Conservation (phyloP, 2,113 vertebrate species). For the Baryphthengus martii region DNA sequence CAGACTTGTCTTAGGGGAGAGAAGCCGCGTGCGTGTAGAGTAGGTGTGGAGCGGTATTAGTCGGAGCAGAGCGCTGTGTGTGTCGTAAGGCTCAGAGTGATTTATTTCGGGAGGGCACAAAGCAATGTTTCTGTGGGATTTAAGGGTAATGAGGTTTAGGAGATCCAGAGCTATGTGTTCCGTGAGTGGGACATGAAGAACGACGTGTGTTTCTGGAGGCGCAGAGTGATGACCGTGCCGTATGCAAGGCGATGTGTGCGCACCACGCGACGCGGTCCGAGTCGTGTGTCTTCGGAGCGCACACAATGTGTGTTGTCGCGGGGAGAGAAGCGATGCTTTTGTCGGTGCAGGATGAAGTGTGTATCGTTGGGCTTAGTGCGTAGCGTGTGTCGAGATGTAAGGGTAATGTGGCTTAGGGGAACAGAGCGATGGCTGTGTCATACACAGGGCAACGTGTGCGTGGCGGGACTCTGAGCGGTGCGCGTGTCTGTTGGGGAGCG, state of each 20-base stretch:
- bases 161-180: neutral
- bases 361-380: neutral
- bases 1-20: neutral
- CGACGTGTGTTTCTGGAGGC: too few relatives aligned
- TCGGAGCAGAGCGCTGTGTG: too few relatives aligned
- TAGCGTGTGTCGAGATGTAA: neutral
- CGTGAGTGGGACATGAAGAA: neutral
- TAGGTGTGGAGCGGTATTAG: neutral
- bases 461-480: neutral
- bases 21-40: neutral
- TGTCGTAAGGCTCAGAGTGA: neutral
- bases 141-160: neutral
- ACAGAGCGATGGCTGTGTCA: neutral
- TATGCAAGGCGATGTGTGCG: neutral
- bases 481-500: too few relatives aligned
- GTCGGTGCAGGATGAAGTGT: neutral
- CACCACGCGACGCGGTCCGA: neutral
- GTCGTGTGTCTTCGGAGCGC: too few relatives aligned
- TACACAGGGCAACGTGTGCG: neutral
- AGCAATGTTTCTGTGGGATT: too few relatives aligned
- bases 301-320: neutral
- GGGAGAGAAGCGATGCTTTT: neutral
- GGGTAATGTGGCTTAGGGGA: neutral
- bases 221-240: too few relatives aligned
- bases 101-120: neutral